Base-by-base conservation (phyloP, 2,888 invertebrate genomes). In the Macaria liturata region DNA sequence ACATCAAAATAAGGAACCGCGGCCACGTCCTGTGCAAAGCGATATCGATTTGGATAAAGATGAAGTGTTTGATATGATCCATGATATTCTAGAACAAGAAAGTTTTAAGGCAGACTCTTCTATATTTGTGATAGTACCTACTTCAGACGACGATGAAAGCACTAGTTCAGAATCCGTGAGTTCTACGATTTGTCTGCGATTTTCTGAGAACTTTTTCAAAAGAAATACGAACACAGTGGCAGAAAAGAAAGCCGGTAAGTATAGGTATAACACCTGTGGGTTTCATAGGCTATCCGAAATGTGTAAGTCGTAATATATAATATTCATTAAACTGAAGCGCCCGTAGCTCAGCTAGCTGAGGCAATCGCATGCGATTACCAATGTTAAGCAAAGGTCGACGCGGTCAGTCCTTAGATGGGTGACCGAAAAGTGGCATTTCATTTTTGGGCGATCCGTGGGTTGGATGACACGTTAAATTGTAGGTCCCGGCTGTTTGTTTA, bases 41-140 rank as follows among this genome's bases (percentile, higher is more conserved):
- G 32, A 32, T 49, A 8, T 70, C 40, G 62, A 78, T 54, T 57
- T 72, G 1, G 57, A 63, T 8, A 71, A 76, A 6, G 55, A 61
- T 8, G 70, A 72, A 31, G 66, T 77, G 31, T 54, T 55, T 31
- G 60, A 62, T 5, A 67, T 81, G 49, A 64, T 81, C 1, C 66
- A 75, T 43, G 61, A 75, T 58, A 64, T 80, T 7, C 42, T 79
- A 3, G 49, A 65, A 8, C 67, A 64, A 3, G 69, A 70, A 2
- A 57, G 68, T 9, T 48, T 76, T 20, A 54, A 56, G 4, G 64
- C 68, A 40, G 55, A 68, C 3, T 82, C 84, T 0, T 81, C 82
- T 4, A 66, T 83, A 32, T 75, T 76, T 49, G 58, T 84, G 8
- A 66, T 83, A 0, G 68, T 84, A 7, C 70, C 81, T 4, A 71